Evolutionary conservation across 2,113 vertebrate genomes (phyloP), one percentile per base, ranked within the genome.

Genomic region (Phoenicopterus ruber): DNA sequence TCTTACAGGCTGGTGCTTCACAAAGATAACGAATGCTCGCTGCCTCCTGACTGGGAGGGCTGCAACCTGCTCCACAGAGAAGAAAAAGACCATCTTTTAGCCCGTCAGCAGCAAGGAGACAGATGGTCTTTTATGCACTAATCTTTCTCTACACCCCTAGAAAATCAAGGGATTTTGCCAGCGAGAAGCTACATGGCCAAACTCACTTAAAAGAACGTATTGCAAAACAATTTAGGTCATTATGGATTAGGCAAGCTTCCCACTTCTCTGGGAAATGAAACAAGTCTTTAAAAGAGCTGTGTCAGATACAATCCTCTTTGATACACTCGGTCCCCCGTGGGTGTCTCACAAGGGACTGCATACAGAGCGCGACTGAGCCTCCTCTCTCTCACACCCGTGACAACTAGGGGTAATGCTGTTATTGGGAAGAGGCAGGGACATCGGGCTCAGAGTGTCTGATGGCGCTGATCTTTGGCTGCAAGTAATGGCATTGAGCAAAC

Each of bases 111-210:
- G 89, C 79, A n/a, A 73, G 90, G 86, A 93, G 44, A 76, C 96
- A 97, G 96, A 96, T 96, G 94, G 85, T 83, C 84, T 93, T 96
- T 97, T 94, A 93, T 94, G 76, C 47, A n/a, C 90, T 94, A 80
- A 94, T 93, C 90, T 92, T 92, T 21, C 80, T 31, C 74, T 82
- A 29, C 44, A 78, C 69, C 86, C 61, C 50, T 49, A 82, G 91
- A 94, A 93, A 95, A 89, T 62, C 47, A 80, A 94, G 55, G 81
- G 70, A 91, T 93, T 97, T 94, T 85, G 40, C 66, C 84, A 88
- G 67, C 17, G 80, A 94, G 65, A 49, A 88, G 58, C 83, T 72
- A 46, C 83, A 16, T 11, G 86, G 71, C 81, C 90, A 93, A 95
- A 93, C 55, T 92, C 26, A n/a, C 86, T 94, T 80, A 76, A 86